Percentiles rank a stretch among this genome's conserved stretches.
These are phyloP conservation scores for Platyrinchus mystaceus DNA, from an alignment of 2,797 vertebrate species.

Conservation along the genomic window DNA sequence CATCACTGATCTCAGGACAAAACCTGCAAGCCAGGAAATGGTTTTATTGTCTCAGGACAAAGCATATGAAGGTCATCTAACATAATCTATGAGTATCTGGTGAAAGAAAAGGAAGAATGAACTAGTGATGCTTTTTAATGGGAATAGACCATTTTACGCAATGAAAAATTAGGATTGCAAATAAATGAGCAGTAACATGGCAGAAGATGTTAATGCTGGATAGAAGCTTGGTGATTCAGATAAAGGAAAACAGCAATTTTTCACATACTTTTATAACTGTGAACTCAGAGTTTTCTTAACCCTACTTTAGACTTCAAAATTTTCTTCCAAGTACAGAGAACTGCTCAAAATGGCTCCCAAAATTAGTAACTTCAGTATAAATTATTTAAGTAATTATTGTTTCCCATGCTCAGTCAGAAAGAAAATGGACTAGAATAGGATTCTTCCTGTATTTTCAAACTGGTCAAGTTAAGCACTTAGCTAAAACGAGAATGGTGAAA, in stretches of 20 bases:
- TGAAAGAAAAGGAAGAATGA: background rate
- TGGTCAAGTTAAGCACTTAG: background rate
- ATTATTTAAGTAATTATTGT: background rate
- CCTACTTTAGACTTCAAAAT: background rate
- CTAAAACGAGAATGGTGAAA: background rate
- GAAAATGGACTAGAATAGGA: background rate
- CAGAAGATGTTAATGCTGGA: background rate
- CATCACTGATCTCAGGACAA: background rate
- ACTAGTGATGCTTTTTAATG: background rate
- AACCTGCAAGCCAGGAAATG: background rate
- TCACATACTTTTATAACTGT: background rate
- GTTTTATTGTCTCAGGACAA: background rate
- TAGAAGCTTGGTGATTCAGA: background rate
- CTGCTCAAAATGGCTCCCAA: background rate
- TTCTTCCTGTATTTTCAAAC: background rate
- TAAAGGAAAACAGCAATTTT: background rate
- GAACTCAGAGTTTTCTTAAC: background rate
- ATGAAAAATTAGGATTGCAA: background rate
- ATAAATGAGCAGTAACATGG: background rate
- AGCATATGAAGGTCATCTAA: background rate
- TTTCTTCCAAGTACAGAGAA: background rate
- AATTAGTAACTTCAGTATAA: background rate
- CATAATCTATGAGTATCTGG: background rate
- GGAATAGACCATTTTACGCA: background rate
- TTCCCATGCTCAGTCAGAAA: background rate